phyloP scores from a whole-genome alignment of 2,888 invertebrate genomes.

The Lottia scabra region DNA sequence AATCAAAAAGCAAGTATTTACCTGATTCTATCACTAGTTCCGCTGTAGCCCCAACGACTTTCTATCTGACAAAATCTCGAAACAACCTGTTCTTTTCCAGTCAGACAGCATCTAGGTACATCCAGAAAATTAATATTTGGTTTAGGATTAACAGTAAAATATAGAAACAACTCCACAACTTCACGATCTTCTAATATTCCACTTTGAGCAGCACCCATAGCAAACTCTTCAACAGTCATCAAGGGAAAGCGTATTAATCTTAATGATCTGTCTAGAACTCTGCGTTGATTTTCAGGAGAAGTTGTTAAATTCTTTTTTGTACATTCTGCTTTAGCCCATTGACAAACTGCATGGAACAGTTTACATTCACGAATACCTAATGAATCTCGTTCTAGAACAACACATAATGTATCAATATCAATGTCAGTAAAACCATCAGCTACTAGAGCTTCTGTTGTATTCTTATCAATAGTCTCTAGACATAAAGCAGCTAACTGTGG shows the following conservation, averaged over 20 bases:
- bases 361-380: conserved; percentile 83
- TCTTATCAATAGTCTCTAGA: conserved; percentile 85
- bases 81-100: conserved; percentile 82
- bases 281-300: conserved; percentile 78
- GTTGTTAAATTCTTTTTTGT: conserved; percentile 76
- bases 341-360: conserved; percentile 75
- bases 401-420: conserved; percentile 82
- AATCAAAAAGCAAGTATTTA: too few species aligned
- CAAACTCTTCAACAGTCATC: conserved; percentile 89
- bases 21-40: conserved; percentile 84
- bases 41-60: conserved; percentile 86
- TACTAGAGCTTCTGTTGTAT: conserved; percentile 82
- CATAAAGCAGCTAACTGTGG: conserved; percentile 84
- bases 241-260: conserved; percentile 83
- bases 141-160: conserved; percentile 78
- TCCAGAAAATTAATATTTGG: conserved; percentile 79
- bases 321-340: conserved; percentile 75
- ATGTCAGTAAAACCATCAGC: conserved; percentile 87
- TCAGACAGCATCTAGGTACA: conserved; percentile 80
- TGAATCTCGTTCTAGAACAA: conserved; percentile 83
- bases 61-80: conserved; percentile 82
- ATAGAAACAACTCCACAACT: conserved; percentile 75
- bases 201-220: conserved; percentile 75
- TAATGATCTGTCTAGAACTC: conserved; percentile 79
- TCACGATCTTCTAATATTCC: conserved; percentile 82